Evolutionary conservation across 2,113 vertebrate species (phyloP), one percentile per base, ranked within the genome.

Genomic region (Bubo blakistoni): DNA sequence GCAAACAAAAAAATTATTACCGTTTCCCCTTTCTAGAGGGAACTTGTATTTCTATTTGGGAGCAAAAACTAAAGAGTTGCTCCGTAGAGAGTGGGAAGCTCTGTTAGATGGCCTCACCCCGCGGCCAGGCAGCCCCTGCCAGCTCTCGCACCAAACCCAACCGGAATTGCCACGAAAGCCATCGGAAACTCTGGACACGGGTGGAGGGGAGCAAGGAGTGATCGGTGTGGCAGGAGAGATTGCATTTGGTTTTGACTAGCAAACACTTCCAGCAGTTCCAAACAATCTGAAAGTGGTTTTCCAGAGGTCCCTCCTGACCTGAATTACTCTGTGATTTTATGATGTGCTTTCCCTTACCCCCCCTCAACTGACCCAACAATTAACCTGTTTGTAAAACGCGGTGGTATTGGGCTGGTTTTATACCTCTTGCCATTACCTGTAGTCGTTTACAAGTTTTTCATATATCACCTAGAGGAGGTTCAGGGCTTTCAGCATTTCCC

Each of bases 151-250:
- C 44, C 69, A 81, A 94, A 54, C 51, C 47, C 32, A 10, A 5
- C 32, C 0, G 0, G 38, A 40, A 54, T 8, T 46, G 70, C 77
- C 11, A 27, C 17, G 0, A 44, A 36, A 73, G 51, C 9, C 0
- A 5, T 1, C 38, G 42, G 81, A n/a, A 83, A 34, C 55, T 22
- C 52, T 26, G 77, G 29, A 11, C 40, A 3, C 44, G 62, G 13
- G 19, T 30, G 51, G 69, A 74, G 51, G 71, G 55, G 26, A 54
- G 63, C 30, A 24, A 34, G 52, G 29, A 86, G 30, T 1, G 20
- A 47, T 26, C 13, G 0, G 18, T 9, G 10, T 26, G 30, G 46
- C 69, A 44, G 52, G n/a, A 63, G 38, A 73, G 38, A 36, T 2
- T 61, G 40, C 10, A 3, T 49, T 84, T 25, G 29, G 13, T 40